Base-by-base conservation (phyloP, 2,888 invertebrate genomes). In the Myathropa florea region DNA sequence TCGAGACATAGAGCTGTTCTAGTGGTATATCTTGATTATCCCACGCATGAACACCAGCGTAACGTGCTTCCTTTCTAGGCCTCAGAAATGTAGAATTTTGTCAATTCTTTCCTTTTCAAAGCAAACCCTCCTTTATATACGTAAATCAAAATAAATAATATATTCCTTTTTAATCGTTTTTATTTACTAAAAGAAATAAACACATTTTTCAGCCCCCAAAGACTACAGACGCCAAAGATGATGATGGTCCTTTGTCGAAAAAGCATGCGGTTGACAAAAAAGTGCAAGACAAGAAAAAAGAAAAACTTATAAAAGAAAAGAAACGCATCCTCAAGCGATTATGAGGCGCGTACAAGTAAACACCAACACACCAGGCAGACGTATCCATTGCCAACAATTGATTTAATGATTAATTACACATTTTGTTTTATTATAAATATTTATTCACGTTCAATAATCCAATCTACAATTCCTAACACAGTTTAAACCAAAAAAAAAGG, bases 221-320 rank as follows among this genome's bases (percentile, higher is more conserved):
- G 91, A 90, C 90, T 78, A 89, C 89, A 78, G 92, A 92, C 89
- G 89, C 91, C 88, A 92, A 92, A 90, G 93, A 93, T 28, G 94
- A 94, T 86, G 95, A 95, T 89, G 97, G 96, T 55, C 97, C 97
- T 67, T 94, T 95, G 91, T 96, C 97, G 72, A 97, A 97, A 93
- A 97, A 97, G 92, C 97, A 96, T 92, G 97, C 96, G n/a, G 95
- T 96, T 78, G 96, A 96, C 91, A 96, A 95, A 93, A 96, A 95
- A 93, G 92, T 95, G 14, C 95, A 95, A 26, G 96, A 96, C 89
- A 96, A 95, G 91, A 95, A 96, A 91, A 95, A 93, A 86, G 93
- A 93, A 83, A 96, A 93, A 91, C 93, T 95, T 89, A 93, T 96
- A 89, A 97, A 96, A 93, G 97, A 97, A 90, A 97, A 97, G 93